Evolutionary conservation across 1,140 invertebrate genomes (phyloP).

Genomic region (Cherax destructor): DNA sequence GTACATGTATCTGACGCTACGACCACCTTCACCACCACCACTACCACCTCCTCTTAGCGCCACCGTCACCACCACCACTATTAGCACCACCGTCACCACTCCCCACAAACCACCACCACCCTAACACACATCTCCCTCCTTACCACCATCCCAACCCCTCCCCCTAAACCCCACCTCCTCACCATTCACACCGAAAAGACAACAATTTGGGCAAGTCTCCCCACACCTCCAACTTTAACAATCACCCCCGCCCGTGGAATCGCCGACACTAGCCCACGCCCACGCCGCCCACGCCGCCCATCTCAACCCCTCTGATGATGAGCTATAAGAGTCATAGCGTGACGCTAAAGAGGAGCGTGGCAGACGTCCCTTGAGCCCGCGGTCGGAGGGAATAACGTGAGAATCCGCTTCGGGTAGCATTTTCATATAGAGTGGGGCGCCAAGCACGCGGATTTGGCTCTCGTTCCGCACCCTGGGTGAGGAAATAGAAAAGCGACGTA

Average conservation of each 20-base stretch:
- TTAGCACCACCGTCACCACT: no score
- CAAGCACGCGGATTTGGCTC: constrained; percentile 20
- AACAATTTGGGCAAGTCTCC: constrained; percentile 26
- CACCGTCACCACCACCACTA: no score
- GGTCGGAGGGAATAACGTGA: constrained; percentile 28
- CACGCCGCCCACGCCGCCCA: not conserved
- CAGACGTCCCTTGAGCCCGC: not conserved
- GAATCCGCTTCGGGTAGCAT: constrained; percentile 33
- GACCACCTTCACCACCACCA: no score
- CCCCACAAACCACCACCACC: no score
- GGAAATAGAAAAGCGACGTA: constrained; percentile 47
- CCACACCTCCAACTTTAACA: constrained; percentile 40
- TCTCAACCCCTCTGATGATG: not conserved
- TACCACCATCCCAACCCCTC: not conserved
- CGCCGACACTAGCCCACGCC: not conserved
- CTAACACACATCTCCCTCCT: no score
- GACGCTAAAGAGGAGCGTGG: not conserved
- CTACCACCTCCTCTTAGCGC: no score
- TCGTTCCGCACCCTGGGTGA: constrained; percentile 51
- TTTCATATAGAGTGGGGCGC: constrained; percentile 60
- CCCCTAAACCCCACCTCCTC: not conserved
- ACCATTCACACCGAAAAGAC: constrained; percentile 31
- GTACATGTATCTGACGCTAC: no score
- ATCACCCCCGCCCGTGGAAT: not conserved
- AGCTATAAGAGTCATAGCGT: constrained; percentile 6